phyloP scores from a whole-genome alignment of 2,113 vertebrate species.

The Acinonyx jubatus region DNA sequence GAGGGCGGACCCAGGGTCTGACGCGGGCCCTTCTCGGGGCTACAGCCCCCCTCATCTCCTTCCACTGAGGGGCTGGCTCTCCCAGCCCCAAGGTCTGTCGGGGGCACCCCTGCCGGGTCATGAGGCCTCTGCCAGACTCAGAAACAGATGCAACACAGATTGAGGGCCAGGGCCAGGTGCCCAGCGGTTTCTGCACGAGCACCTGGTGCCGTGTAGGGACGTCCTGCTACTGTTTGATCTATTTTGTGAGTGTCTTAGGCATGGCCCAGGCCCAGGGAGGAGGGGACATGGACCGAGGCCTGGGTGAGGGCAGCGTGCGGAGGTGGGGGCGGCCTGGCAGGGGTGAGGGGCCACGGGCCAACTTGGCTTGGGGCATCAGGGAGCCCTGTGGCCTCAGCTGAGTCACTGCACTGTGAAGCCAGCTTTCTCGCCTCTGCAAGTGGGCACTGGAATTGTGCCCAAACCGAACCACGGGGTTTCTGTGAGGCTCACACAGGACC shows the following conservation, averaged over 20 bases:
- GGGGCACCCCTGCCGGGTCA: not conserved
- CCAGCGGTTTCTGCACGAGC: rapidly evolving
- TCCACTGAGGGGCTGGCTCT: not conserved
- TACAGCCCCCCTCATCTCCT: not conserved
- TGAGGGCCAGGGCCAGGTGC: conserved; percentile 42
- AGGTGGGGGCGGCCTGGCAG: not conserved
- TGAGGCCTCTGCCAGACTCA: conserved; percentile 36
- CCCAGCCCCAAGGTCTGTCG: not conserved
- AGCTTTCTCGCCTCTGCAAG: not conserved
- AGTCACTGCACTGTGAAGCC: rapidly evolving
- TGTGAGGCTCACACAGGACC: not conserved
- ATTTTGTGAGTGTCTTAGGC: conserved; percentile 46
- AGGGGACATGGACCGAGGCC: not conserved
- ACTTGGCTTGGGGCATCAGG: not conserved
- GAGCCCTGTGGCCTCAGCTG: not conserved
- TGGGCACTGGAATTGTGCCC: not conserved
- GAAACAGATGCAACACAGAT: conserved; percentile 76
- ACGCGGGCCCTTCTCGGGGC: not conserved
- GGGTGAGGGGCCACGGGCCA: not conserved
- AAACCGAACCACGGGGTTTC: not conserved
- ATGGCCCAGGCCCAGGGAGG: not conserved
- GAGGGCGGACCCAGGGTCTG: not conserved
- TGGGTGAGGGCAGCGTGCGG: not conserved
- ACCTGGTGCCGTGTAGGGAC: not conserved
- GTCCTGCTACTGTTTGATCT: conserved; percentile 56